Evolutionary conservation across 2,888 invertebrate species (phyloP).

Genomic region (Belgica antarctica): DNA sequence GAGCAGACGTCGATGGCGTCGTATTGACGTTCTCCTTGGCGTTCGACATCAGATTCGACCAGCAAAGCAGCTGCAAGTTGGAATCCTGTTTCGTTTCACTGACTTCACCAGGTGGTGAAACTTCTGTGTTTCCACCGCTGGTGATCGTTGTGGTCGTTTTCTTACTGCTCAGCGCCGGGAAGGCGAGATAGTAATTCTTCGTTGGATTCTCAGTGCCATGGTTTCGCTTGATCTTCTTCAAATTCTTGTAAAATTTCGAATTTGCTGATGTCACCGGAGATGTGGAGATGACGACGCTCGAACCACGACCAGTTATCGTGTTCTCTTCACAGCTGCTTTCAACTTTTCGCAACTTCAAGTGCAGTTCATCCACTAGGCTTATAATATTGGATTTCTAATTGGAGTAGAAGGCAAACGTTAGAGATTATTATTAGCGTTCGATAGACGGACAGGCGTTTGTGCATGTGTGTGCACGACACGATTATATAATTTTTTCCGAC

Average conservation of each 20-base stretch:
- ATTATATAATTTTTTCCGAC: neutral
- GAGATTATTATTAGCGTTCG: neutral
- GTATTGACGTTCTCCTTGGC: neutral
- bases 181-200: constrained; percentile 74
- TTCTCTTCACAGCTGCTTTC: constrained; percentile 51
- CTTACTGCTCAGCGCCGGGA: constrained; percentile 61
- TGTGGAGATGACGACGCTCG: constrained; percentile 22
- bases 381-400: constrained; percentile 64
- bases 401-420: neutral
- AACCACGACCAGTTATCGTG: constrained; percentile 17
- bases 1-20: neutral
- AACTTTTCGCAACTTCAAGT: constrained; percentile 71
- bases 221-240: constrained; percentile 42
- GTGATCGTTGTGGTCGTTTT: constrained; percentile 10
- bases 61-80: constrained; percentile 1
- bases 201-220: constrained; percentile 60
- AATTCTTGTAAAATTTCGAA: constrained; percentile 33
- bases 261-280: constrained; percentile 17
- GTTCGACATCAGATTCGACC: constrained; percentile 34
- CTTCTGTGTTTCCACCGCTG: neutral
- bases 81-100: constrained; percentile 2
- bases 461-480: no score
- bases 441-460: no score
- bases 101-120: constrained; percentile 11
- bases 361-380: constrained; percentile 78